These are phyloP conservation scores for Polyploca ridens DNA, from an alignment of 2,888 invertebrate species.

Conservation along the genomic window DNA sequence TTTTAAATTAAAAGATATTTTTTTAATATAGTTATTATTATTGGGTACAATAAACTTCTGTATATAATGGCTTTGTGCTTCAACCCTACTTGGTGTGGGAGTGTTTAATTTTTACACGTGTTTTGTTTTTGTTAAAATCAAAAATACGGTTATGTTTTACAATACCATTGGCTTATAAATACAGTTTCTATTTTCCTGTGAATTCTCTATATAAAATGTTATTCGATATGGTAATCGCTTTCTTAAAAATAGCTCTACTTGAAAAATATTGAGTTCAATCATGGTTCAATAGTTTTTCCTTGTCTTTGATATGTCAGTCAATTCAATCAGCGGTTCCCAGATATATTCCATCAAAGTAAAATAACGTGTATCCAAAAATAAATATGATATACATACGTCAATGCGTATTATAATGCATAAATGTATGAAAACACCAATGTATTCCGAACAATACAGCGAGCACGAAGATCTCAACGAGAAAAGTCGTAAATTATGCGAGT, in stretches of 20 bases:
- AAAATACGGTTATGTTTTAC: too few species aligned
- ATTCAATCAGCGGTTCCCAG: constrained; percentile 13
- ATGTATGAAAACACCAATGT: constrained; percentile 10
- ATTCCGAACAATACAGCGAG: constrained; percentile 4
- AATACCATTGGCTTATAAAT: too few species aligned
- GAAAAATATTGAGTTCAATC: neutral
- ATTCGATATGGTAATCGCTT: neutral
- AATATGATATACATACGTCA: constrained; percentile 2
- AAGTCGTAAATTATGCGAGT: constrained; percentile 11
- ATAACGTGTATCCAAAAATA: neutral
- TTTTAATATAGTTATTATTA: too few species aligned
- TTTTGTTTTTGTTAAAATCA: too few species aligned
- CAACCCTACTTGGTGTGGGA: too few species aligned
- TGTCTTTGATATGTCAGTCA: constrained; percentile 1
- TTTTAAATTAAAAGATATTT: too few species aligned
- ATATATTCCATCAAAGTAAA: constrained; percentile 18
- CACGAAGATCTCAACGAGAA: constrained; percentile 6
- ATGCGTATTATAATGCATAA: constrained; percentile 11
- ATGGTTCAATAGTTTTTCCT: neutral
- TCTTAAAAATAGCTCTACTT: neutral
- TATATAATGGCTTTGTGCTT: too few species aligned
- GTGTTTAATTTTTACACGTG: too few species aligned
- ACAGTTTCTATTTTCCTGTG: too few species aligned
- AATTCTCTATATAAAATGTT: too few species aligned
- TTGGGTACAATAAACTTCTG: too few species aligned